These are phyloP conservation scores for Timema podura DNA, from an alignment of 2,888 invertebrate genomes.

Conservation along the genomic window DNA sequence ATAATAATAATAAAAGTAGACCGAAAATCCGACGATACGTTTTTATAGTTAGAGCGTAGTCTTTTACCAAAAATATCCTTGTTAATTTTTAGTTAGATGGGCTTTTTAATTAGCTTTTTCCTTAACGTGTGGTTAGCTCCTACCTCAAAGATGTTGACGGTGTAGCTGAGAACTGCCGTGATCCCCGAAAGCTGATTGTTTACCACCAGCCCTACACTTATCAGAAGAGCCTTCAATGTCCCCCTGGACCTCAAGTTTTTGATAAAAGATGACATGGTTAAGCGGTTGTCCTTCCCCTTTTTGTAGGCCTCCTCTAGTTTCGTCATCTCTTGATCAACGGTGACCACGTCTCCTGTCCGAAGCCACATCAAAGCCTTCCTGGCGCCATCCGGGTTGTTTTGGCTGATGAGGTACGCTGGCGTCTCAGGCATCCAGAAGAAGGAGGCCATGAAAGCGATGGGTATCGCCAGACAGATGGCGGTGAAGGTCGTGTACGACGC, in stretches of 20 bases:
- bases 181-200: slow-evolving; percentile 49
- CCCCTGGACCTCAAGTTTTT: slow-evolving; percentile 42
- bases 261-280: slow-evolving; percentile 25
- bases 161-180: slow-evolving; percentile 45
- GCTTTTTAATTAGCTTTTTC: neutral
- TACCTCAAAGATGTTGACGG: slow-evolving; percentile 40
- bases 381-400: slow-evolving; percentile 47
- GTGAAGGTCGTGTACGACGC: slow-evolving; percentile 51
- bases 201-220: slow-evolving; percentile 42
- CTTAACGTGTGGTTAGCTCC: neutral
- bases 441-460: slow-evolving; percentile 47
- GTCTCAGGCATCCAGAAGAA: slow-evolving; percentile 57
- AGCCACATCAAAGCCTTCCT: slow-evolving; percentile 39
- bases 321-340: slow-evolving; percentile 39
- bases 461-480: slow-evolving; percentile 48
- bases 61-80: too few relatives aligned
- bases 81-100: neutral
- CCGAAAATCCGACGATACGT: too few relatives aligned
- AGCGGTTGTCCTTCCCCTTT: neutral
- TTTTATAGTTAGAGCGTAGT: too few relatives aligned
- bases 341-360: slow-evolving; percentile 36
- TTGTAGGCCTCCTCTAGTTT: neutral
- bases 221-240: slow-evolving; percentile 42
- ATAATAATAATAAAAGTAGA: too few relatives aligned
- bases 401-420: slow-evolving; percentile 51